Percentiles rank a stretch among this genome's conserved stretches.
phyloP scores from a whole-genome alignment of 2,888 invertebrate genomes.

The Syrphus vitripennis region DNA sequence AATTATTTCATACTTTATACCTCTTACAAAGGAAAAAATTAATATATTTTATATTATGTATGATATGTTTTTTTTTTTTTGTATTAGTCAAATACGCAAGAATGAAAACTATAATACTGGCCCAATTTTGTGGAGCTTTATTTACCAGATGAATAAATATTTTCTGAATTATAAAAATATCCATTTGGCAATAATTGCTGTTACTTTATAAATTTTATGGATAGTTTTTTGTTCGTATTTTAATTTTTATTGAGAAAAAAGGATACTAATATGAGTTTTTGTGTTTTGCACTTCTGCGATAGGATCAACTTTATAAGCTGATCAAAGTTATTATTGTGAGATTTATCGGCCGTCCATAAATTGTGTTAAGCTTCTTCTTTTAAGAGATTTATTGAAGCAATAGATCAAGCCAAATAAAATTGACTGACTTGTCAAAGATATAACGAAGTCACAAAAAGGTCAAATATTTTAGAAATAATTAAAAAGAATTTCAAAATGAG shows the following conservation, averaged over 20 bases:
- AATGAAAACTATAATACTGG: constrained; percentile 11
- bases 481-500: background rate
- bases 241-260: background rate
- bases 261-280: background rate
- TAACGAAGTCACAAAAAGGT: background rate
- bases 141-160: constrained; percentile 32
- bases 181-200: constrained; percentile 32
- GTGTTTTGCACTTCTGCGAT: constrained; percentile 26
- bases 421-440: background rate
- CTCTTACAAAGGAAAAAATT: constrained; percentile 5
- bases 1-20: constrained; percentile 34
- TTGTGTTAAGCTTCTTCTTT: background rate
- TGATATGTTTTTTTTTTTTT: constrained; percentile 1
- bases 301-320: constrained; percentile 31
- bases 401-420: background rate
- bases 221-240: constrained; percentile 27
- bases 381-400: background rate
- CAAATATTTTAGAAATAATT: background rate
- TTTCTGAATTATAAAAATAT: constrained; percentile 16
- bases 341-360: constrained; percentile 13
- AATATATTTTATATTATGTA: constrained; percentile 7
- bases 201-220: constrained; percentile 6
- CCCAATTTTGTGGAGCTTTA: constrained; percentile 54
- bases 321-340: constrained; percentile 21
- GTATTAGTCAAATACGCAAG: constrained; percentile 5